These are phyloP conservation scores for Drosophila ezoana DNA, from an alignment of 2,888 invertebrate genomes.

Conservation along the genomic window DNA sequence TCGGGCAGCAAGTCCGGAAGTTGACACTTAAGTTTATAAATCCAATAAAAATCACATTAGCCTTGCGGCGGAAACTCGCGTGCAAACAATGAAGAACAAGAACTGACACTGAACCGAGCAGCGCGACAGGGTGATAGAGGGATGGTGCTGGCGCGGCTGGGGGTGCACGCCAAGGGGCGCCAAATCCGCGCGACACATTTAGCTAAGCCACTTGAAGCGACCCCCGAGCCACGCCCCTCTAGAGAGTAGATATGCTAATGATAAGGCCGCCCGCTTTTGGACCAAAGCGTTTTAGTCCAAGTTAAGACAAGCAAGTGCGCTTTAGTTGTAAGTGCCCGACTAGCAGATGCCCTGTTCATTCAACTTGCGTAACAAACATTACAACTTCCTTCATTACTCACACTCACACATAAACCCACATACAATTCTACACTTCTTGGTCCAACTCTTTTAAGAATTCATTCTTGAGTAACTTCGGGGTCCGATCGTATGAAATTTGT, in stretches of 20 bases:
- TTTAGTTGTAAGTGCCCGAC: no score
- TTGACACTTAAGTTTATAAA: constrained; percentile 76
- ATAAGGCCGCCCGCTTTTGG: constrained; percentile 34
- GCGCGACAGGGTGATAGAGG: neutral
- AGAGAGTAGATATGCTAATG: constrained; percentile 62
- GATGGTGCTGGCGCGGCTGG: neutral
- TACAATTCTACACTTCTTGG: no score
- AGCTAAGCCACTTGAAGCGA: constrained; percentile 57
- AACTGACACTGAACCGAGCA: constrained; percentile 51
- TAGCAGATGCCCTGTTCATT: no score
- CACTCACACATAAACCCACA: no score
- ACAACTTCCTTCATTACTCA: no score
- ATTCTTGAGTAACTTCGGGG: no score
- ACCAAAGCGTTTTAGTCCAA: constrained; percentile 25
- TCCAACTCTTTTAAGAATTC: no score
- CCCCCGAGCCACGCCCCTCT: constrained; percentile 6
- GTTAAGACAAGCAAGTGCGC: neutral
- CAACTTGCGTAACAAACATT: no score
- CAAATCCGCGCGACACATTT: constrained; percentile 64
- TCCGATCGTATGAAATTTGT: no score
- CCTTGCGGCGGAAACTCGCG: constrained; percentile 65
- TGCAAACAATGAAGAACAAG: constrained; percentile 60
- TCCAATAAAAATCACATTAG: constrained; percentile 81
- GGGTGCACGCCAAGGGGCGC: constrained; percentile 3
- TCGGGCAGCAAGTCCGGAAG: constrained; percentile 58